A percentile compares a stretch with the other conserved stretches of the same genome.
These are phyloP conservation scores for Conistra vaccinii DNA, from an alignment of 2,888 invertebrate genomes.

Conservation along the genomic window DNA sequence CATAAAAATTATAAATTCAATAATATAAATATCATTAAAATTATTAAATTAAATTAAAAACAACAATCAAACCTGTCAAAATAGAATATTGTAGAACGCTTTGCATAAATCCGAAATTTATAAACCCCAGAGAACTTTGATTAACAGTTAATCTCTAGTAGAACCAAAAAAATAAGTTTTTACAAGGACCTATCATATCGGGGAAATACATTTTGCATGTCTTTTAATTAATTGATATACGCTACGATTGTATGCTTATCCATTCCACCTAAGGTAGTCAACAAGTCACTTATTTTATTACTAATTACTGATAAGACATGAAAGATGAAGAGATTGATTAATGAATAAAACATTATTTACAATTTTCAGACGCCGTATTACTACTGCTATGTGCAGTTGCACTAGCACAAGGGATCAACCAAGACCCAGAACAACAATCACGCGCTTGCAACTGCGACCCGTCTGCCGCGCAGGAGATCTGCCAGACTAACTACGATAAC, in stretches of 20 bases:
- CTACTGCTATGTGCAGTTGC: slow-evolving; percentile 77
- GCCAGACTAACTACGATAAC: slow-evolving; percentile 41
- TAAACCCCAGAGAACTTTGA: no score
- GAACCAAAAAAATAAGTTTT: not conserved
- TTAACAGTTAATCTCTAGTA: not conserved
- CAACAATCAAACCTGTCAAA: no score
- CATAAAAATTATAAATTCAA: no score
- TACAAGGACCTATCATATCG: not conserved
- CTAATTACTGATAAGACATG: slow-evolving; percentile 28
- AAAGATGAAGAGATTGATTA: slow-evolving; percentile 18
- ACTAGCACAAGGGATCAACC: slow-evolving; percentile 69
- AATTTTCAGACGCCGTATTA: slow-evolving; percentile 74
- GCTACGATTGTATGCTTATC: slow-evolving; percentile 31
- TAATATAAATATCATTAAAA: no score
- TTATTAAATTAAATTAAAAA: no score
- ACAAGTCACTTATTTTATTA: slow-evolving; percentile 2
- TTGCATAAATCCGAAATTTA: no score
- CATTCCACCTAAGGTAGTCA: slow-evolving; percentile 6
- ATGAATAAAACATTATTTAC: slow-evolving; percentile 8
- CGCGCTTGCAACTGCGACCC: slow-evolving; percentile 65
- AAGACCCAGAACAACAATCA: slow-evolving; percentile 65
- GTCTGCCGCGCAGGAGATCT: slow-evolving; percentile 54
- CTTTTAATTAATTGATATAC: slow-evolving; percentile 24
- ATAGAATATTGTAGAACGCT: not conserved
- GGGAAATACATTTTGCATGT: not conserved